phyloP scores from a whole-genome alignment of 1,140 invertebrate genomes.

The Drosophila sproati region DNA sequence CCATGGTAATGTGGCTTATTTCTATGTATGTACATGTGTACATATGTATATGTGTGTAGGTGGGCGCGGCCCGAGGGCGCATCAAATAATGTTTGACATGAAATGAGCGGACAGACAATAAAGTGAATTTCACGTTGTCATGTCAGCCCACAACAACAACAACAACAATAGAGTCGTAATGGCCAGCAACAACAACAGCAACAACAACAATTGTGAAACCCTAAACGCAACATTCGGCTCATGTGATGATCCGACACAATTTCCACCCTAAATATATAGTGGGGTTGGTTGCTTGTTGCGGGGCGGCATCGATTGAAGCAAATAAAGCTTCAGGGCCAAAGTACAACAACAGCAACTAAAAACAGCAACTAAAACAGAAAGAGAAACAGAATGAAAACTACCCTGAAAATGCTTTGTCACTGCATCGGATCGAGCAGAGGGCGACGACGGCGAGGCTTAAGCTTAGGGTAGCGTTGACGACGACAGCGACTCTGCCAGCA shows the following conservation, averaged over 20 bases:
- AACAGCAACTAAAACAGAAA: constrained; percentile 35
- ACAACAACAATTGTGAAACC: constrained; percentile 67
- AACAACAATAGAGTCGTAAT: constrained; percentile 17
- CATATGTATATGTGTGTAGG: constrained; percentile 44
- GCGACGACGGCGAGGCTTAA: constrained; percentile 12
- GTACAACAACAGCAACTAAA: constrained; percentile 45
- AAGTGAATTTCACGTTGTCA: constrained; percentile 81
- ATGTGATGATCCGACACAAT: constrained; percentile 51
- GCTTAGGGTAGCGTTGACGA: constrained; percentile 15
- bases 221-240: constrained; percentile 61
- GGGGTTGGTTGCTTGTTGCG: constrained; percentile 48
- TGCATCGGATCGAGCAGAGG: constrained; percentile 41
- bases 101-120: constrained; percentile 76
- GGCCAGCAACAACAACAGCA: constrained; percentile 8
- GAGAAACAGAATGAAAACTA: constrained; percentile 44
- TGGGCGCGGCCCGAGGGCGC: constrained; percentile 73
- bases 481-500: constrained; percentile 3
- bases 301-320: constrained; percentile 75
- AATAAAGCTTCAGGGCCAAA: constrained; percentile 79
- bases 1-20: constrained; percentile 41
- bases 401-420: constrained; percentile 50
- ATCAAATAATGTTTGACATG: constrained; percentile 79
- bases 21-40: constrained; percentile 27
- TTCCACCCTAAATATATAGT: constrained; percentile 70
- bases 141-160: constrained; percentile 52